phyloP scores from a whole-genome alignment of 2,797 vertebrate species.

The Falco naumanni region DNA sequence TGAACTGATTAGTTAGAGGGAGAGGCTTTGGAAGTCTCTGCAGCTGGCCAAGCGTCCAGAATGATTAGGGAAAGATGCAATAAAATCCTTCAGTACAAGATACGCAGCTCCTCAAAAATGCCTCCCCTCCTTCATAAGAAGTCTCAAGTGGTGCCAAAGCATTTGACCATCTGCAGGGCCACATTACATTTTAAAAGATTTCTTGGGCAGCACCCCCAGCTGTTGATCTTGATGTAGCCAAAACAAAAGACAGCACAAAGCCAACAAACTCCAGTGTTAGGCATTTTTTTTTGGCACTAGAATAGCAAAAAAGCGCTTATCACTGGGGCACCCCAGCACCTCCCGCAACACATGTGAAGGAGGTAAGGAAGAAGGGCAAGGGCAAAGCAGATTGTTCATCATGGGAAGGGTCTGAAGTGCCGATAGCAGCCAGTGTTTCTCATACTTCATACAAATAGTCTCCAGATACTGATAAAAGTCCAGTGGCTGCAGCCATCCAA shows the following conservation, averaged over 20 bases:
- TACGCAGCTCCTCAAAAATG: not conserved
- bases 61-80: not conserved
- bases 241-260: slow-evolving; percentile 6
- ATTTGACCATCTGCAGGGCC: not conserved
- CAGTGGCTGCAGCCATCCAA: not conserved
- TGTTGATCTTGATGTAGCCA: not conserved
- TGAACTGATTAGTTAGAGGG: not conserved
- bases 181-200: not conserved
- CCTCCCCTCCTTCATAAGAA: not conserved
- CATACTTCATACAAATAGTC: not conserved
- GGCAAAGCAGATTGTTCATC: not conserved
- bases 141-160: not conserved
- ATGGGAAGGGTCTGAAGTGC: not conserved
- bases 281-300: not conserved
- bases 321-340: not conserved
- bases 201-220: not conserved
- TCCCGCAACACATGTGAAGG: not conserved
- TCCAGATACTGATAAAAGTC: not conserved
- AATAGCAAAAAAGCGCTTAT: not conserved
- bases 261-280: not conserved
- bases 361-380: not conserved
- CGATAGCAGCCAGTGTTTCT: not conserved
- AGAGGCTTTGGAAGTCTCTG: not conserved
- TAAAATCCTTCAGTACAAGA: not conserved
- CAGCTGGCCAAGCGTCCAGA: not conserved